phyloP scores from a whole-genome alignment of 2,113 vertebrate genomes.

The Pelmatolapia mariae region DNA sequence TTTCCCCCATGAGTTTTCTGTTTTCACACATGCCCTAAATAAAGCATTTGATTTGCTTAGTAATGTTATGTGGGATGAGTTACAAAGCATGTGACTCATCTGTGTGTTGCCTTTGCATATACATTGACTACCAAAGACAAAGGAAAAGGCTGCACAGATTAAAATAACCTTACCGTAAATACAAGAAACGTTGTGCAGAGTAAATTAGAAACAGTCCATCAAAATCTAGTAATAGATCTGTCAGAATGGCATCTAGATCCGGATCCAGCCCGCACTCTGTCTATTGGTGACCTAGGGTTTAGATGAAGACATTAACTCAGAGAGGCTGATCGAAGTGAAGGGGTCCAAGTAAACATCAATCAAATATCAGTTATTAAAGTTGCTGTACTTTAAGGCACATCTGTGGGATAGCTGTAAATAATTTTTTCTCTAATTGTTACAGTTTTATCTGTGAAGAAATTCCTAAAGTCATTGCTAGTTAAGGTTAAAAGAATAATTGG shows the following conservation, averaged over 20 bases:
- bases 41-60: not conserved
- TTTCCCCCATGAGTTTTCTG: not conserved
- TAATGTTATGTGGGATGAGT: not conserved
- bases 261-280: not conserved
- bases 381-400: not conserved
- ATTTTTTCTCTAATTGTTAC: not conserved
- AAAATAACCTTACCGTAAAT: not conserved
- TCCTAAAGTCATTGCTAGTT: not conserved
- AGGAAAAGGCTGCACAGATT: not conserved
- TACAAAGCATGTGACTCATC: not conserved
- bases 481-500: not conserved
- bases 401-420: not conserved
- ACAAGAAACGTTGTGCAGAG: not conserved
- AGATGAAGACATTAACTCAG: not conserved
- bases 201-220: not conserved
- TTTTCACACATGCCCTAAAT: not conserved
- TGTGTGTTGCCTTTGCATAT: not conserved
- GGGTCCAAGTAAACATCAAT: not conserved
- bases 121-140: not conserved
- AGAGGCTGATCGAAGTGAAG: not conserved
- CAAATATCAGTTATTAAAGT: not conserved
- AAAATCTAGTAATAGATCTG: not conserved
- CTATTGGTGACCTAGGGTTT: not conserved
- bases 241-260: not conserved
- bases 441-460: not conserved